phyloP scores from a whole-genome alignment of 2,888 invertebrate genomes.

The Rhyacophila evoluta region DNA sequence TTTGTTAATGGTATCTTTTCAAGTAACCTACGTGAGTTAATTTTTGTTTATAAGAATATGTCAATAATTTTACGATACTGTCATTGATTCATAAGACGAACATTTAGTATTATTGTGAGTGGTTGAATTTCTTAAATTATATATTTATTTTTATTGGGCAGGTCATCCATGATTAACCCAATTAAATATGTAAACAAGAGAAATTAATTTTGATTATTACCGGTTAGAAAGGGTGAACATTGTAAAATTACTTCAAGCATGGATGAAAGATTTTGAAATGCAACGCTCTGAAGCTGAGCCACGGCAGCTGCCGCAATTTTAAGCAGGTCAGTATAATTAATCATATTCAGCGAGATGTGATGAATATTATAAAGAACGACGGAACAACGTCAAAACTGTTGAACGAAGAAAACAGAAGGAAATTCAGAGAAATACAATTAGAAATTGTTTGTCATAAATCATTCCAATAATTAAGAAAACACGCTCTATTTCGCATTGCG shows the following conservation, averaged over 20 bases:
- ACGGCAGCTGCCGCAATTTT: background rate
- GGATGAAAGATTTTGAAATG: slow-evolving; percentile 9
- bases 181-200: no score
- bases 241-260: background rate
- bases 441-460: background rate
- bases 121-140: no score
- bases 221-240: background rate
- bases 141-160: no score
- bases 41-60: no score
- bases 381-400: background rate
- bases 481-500: slow-evolving; percentile 13
- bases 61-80: no score
- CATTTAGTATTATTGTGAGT: no score
- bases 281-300: background rate
- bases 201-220: no score
- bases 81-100: no score
- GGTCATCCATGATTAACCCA: no score
- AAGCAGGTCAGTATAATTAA: background rate
- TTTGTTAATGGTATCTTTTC: no score
- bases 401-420: slow-evolving; percentile 15
- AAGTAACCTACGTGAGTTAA: no score
- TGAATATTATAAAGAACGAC: background rate
- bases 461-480: slow-evolving; percentile 6
- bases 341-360: background rate
- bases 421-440: background rate